A percentile compares a stretch with the other conserved stretches of the same genome.
Conservation (phyloP, 2,888 invertebrate species). For the Parthenolecanium corni region DNA sequence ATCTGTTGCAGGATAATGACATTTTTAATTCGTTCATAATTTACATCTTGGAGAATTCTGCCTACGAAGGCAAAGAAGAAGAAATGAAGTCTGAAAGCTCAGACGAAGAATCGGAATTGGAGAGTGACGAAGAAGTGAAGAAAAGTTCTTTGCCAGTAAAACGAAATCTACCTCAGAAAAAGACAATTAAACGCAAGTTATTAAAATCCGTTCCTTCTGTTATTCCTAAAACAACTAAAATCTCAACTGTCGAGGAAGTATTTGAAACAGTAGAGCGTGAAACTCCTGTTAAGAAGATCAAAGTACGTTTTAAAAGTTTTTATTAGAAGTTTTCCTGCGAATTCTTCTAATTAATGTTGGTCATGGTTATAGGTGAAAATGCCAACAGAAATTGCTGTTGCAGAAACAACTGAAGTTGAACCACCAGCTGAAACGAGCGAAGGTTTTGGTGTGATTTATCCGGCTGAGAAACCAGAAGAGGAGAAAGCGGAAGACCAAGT, state of each 20-base stretch:
- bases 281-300: conserved; percentile 43
- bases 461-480: conserved; percentile 35
- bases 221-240: conserved; percentile 33
- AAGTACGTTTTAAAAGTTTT: conserved; percentile 41
- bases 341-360: background rate
- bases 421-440: conserved; percentile 19
- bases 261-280: conserved; percentile 44
- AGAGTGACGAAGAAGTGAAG: conserved; percentile 26
- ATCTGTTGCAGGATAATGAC: conserved; percentile 31
- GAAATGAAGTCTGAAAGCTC: conserved; percentile 7
- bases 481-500: conserved; percentile 32
- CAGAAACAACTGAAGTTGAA: background rate
- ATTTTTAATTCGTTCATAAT: conserved; percentile 7
- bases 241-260: conserved; percentile 43
- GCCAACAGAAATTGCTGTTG: background rate
- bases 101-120: conserved; percentile 31
- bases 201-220: background rate
- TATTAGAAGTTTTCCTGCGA: background rate
- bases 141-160: background rate
- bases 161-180: conserved; percentile 39
- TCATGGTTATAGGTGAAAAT: background rate
- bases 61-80: background rate
- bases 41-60: background rate
- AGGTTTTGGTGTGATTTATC: conserved; percentile 37
- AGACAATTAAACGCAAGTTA: conserved; percentile 37